Percentiles rank a stretch among this genome's conserved stretches.
phyloP scores from a whole-genome alignment of 2,113 vertebrate genomes.

The Ceuthmochares aereus region DNA sequence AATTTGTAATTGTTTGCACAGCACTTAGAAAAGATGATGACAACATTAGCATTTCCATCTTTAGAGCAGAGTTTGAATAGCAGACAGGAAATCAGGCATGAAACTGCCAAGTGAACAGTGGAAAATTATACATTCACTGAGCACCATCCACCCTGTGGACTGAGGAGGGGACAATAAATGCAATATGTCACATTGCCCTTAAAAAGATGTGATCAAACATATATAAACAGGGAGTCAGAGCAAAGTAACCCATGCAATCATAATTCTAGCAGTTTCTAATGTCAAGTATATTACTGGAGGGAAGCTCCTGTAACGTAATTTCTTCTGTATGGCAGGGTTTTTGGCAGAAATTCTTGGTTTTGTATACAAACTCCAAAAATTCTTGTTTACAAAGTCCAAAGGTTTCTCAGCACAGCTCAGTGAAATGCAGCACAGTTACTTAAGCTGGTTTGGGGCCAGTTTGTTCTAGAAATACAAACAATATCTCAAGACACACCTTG shows the following conservation, averaged over 20 bases:
- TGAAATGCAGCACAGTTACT: background rate
- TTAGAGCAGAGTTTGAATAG: background rate
- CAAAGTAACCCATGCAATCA: background rate
- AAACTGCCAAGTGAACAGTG: conserved; percentile 4
- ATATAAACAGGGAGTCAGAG: background rate
- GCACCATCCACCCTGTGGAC: background rate
- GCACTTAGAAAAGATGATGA: conserved; percentile 3
- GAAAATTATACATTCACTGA: background rate
- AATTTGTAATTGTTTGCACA: background rate
- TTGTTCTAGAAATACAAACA: conserved; percentile 14
- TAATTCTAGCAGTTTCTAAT: background rate
- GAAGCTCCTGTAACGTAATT: background rate
- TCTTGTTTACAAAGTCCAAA: background rate
- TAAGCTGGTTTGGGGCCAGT: rapidly evolving
- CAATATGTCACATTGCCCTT: background rate
- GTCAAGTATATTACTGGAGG: background rate
- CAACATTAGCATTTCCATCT: conserved; percentile 30
- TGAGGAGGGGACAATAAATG: background rate
- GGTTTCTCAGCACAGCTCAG: background rate
- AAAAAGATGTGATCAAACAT: background rate
- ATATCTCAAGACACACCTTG: rapidly evolving
- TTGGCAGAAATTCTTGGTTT: background rate
- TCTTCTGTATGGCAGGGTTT: background rate
- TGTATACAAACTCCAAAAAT: background rate
- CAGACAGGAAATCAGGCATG: conserved; percentile 26